Evolutionary conservation across 2,888 invertebrate genomes (phyloP), one percentile per base, ranked within the genome.

Genomic region (Ormia ochracea): DNA sequence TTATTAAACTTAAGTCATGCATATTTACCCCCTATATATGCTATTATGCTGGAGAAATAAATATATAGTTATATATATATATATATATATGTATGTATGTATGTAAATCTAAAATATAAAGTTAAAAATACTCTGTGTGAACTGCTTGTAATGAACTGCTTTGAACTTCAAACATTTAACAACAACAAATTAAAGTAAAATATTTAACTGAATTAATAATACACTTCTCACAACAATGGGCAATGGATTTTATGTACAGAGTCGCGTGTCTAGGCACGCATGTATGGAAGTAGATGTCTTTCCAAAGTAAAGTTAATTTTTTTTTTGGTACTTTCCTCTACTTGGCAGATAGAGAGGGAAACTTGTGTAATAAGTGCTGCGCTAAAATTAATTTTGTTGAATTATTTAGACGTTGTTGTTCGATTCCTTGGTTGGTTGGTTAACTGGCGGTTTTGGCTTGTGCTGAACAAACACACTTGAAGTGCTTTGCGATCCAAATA

Each of bases 141-240:
- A 41, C 21, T 59, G 14, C 52, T 59, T 52, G 10, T 45, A 66
- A 52, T 75, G 59, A 75, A 75, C 68, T 75, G 59, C 61, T 68
- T 75, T 75, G 75, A 75, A 75, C 75, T 68, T 68, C 23, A 59
- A 65, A 33, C 45, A 65, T 65, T 56, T 65, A 48, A 45, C 48
- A 63, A 38, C 19, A 26, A 54, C 10, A 59, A 56, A 33, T 33
- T 45, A 12, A 45, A 43, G 48, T 10, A 17, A n/a, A 19, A 28
- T 28, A 9, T 50, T 50, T 17, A 43, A 73, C 48, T 45, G 43
- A 36, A 54, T 45, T 63, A 5, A 63, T n/a, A 54, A 54, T 28
- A 14, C 2, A 10, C 4, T 59, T 36, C 50, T 38, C 10, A 38
- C n/a, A 41, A 65, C 36, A 50, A 38, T 23, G 52, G n/a, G 10